These are phyloP conservation scores for Bugulina stolonifera DNA, from an alignment of 2,888 invertebrate species.

Conservation along the genomic window DNA sequence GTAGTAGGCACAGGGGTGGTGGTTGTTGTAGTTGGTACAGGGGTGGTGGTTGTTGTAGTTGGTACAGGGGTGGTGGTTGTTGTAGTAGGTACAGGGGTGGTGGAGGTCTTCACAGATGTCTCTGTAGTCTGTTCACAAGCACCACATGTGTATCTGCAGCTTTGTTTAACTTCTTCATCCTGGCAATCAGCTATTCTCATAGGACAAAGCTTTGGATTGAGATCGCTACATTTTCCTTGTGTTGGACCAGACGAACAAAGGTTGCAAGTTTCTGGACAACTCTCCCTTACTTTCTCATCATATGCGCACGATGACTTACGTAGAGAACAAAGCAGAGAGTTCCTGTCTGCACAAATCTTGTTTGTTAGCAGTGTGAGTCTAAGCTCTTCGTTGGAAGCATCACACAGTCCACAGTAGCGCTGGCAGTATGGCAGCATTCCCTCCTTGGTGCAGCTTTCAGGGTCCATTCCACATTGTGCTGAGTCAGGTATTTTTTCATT, in stretches of 20 bases:
- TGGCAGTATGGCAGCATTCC: neutral
- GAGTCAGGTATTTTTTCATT: slow-evolving; percentile 12
- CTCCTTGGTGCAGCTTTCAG: neutral
- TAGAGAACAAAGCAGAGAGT: neutral
- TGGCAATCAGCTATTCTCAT: neutral
- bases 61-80: neutral
- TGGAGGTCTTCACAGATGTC: neutral
- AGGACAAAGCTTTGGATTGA: neutral
- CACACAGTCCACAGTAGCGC: neutral
- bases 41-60: neutral
- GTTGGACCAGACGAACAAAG: neutral
- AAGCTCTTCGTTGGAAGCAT: neutral
- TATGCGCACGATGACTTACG: neutral
- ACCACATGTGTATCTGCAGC: neutral
- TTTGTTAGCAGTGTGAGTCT: neutral
- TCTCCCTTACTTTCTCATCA: neutral
- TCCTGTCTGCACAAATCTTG: neutral
- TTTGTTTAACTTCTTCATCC: neutral
- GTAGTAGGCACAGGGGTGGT: neutral
- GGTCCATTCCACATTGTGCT: neutral
- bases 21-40: no score
- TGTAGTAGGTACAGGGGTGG: neutral
- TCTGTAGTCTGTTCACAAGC: neutral
- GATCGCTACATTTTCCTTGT: neutral
- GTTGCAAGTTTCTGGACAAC: neutral